Conservation (phyloP, 2,797 vertebrate species). For the Antennarius maculatus region DNA sequence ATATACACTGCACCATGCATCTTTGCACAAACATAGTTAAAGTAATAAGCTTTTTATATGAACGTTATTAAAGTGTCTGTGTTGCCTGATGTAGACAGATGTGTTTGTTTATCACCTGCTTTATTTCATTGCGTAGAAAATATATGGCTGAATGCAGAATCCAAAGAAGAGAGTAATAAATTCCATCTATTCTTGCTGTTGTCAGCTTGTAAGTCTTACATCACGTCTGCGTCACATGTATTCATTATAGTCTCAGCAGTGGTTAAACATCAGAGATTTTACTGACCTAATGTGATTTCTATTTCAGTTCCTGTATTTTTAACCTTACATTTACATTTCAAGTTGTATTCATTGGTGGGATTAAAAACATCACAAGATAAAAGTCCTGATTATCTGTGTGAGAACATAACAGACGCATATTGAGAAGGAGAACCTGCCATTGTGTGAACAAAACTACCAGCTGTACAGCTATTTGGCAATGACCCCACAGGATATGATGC, state of each 20-base stretch:
- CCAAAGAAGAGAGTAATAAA: too few species aligned
- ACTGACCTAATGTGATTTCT: too few species aligned
- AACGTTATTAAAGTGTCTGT: conserved; percentile 1
- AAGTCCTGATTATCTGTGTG: neutral
- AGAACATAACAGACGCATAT: neutral
- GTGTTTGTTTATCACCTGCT: neutral
- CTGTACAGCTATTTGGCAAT: too few species aligned
- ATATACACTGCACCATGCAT: neutral
- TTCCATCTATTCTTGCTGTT: neutral
- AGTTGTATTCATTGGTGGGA: too few species aligned
- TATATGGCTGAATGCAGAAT: neutral
- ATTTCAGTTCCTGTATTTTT: too few species aligned
- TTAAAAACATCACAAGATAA: neutral
- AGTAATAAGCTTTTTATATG: neutral
- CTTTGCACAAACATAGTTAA: neutral
- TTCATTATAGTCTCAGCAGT: too few species aligned
- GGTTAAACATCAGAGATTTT: too few species aligned
- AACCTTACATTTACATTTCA: too few species aligned
- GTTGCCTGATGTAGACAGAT: conserved; percentile 1
- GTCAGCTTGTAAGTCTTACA: too few species aligned
- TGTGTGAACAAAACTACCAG: too few species aligned
- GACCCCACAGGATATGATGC: too few species aligned
- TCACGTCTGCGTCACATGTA: too few species aligned
- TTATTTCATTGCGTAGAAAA: neutral
- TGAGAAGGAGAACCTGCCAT: neutral